Conservation (phyloP, 1,140 invertebrate genomes). For the Drosophila aff. region DNA sequence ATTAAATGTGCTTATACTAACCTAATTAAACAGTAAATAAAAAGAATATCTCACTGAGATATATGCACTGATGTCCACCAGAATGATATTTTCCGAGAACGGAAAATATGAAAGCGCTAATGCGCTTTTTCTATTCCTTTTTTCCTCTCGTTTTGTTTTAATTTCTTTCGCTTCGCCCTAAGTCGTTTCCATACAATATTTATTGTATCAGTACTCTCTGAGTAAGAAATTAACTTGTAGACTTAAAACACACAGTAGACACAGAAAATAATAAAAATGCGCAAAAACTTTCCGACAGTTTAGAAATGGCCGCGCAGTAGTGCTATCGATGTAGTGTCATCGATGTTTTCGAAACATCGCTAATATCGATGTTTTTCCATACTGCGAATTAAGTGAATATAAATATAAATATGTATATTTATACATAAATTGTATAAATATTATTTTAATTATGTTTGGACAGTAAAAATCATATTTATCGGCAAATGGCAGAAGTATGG, state of each 20-base stretch:
- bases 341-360: too few species aligned
- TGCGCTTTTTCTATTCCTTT: conserved; percentile 1
- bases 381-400: too few species aligned
- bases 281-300: neutral
- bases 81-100: neutral
- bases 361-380: too few species aligned
- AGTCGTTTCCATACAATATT: neutral
- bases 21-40: neutral
- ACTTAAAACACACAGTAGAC: neutral
- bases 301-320: neutral
- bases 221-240: neutral
- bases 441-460: too few species aligned
- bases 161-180: neutral
- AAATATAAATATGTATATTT: too few species aligned
- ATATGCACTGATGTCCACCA: too few species aligned
- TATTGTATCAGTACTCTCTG: neutral
- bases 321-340: too few species aligned
- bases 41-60: neutral
- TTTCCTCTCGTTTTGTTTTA: neutral
- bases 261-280: neutral
- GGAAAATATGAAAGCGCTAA: conserved; percentile 2
- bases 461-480: neutral
- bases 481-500: neutral
- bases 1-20: neutral
- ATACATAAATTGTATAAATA: too few species aligned